A percentile compares a stretch with the other conserved stretches of the same genome.
These are phyloP conservation scores for Falco berigora DNA, from an alignment of 2,797 vertebrate species.

Conservation along the genomic window DNA sequence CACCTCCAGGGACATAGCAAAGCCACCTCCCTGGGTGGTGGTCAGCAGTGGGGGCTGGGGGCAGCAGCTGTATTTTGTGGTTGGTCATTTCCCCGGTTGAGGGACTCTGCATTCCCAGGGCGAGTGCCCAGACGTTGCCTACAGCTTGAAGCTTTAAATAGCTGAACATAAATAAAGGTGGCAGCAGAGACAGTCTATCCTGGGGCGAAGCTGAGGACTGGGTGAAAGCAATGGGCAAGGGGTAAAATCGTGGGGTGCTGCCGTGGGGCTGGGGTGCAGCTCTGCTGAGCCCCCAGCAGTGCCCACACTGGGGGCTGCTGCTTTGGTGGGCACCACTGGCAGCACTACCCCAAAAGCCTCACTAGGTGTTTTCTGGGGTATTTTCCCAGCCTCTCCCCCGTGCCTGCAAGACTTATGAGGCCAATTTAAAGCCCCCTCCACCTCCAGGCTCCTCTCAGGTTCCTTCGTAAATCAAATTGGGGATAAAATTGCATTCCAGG, in stretches of 20 bases:
- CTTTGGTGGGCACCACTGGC: neutral
- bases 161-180: neutral
- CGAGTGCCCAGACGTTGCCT: neutral
- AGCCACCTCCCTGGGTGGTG: fast-evolving
- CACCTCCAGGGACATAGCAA: too few relatives aligned
- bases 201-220: neutral
- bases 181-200: neutral
- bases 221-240: neutral
- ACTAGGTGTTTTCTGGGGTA: fast-evolving
- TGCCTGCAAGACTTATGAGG: neutral
- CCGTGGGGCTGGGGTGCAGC: neutral
- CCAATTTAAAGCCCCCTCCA: neutral
- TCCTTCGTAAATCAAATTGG: neutral
- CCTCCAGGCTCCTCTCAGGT: neutral
- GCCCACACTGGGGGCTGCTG: neutral
- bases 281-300: neutral
- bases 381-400: neutral
- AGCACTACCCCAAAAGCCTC: neutral
- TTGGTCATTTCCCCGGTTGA: neutral
- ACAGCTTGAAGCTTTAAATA: neutral
- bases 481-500: neutral
- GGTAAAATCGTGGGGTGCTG: neutral
- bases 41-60: neutral
- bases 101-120: neutral
- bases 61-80: fast-evolving